Conservation (phyloP, 2,797 vertebrate genomes). For the Poeciliopsis presidionis region DNA sequence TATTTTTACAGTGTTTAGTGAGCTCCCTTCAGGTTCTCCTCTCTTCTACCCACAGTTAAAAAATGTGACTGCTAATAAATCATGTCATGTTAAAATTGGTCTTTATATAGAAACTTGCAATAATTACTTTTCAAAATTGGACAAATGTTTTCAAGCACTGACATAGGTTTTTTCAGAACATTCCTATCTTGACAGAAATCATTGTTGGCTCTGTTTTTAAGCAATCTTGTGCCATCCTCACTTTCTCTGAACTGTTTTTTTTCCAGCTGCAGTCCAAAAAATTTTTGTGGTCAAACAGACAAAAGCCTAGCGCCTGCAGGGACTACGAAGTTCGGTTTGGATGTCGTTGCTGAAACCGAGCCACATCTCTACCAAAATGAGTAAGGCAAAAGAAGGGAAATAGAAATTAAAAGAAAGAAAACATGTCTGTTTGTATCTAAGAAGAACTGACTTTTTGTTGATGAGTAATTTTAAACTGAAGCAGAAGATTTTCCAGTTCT, state of each 20-base stretch:
- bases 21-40: not conserved
- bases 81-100: not conserved
- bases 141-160: not conserved
- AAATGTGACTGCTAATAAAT: too few species aligned
- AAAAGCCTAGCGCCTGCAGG: not conserved
- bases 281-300: constrained; percentile 27
- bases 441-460: not conserved
- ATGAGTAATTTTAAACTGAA: not conserved
- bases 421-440: not conserved
- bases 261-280: constrained; percentile 25
- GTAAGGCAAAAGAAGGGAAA: not conserved
- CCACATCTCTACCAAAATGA: not conserved
- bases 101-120: not conserved
- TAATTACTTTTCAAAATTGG: not conserved
- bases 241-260: not conserved
- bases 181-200: not conserved
- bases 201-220: not conserved
- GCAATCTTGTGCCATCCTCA: not conserved
- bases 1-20: not conserved
- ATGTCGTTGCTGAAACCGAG: constrained; percentile 29
- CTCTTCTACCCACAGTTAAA: not conserved
- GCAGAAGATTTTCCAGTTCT: not conserved
- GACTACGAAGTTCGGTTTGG: constrained; percentile 61
- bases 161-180: not conserved
- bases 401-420: not conserved